Percentiles rank a stretch among this genome's conserved stretches.
Evolutionary conservation across 37 sponge, comb jelly and placozoan genomes (phyloP).

Genomic region (Sycon ciliatum): DNA sequence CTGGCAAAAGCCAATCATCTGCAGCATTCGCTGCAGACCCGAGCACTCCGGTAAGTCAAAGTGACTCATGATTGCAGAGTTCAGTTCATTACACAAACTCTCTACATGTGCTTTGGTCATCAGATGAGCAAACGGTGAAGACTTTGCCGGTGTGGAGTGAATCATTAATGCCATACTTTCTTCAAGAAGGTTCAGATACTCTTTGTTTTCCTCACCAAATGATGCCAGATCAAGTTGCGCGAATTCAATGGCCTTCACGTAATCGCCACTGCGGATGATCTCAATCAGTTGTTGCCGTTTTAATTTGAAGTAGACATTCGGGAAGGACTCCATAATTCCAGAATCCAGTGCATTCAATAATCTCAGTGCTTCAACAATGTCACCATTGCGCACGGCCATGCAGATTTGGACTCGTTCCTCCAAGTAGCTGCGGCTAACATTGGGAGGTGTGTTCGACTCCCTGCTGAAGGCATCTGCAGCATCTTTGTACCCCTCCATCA

Average conservation of each 20-base stretch:
- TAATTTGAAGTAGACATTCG: constrained; percentile 34
- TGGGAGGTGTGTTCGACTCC: constrained; percentile 22
- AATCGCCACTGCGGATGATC: constrained; percentile 27
- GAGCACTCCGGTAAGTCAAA: too few species aligned
- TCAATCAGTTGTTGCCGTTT: constrained; percentile 49
- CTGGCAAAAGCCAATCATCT: too few species aligned
- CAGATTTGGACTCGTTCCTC: constrained; percentile 25
- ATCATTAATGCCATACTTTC: constrained; percentile 38
- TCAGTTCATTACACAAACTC: constrained; percentile 39
- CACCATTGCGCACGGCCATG: constrained; percentile 34
- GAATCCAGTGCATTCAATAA: constrained; percentile 42
- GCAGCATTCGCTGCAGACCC: too few species aligned
- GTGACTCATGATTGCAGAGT: constrained; percentile 46
- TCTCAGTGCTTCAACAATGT: constrained; percentile 33
- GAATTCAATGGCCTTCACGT: constrained; percentile 36
- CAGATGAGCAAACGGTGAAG: constrained; percentile 46
- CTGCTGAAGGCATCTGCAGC: constrained; percentile 38
- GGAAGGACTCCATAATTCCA: constrained; percentile 38
- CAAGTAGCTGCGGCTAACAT: constrained; percentile 8
- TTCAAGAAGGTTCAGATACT: constrained; percentile 39
- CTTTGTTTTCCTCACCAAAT: constrained; percentile 38
- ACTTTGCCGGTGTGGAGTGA: constrained; percentile 31
- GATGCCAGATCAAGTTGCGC: constrained; percentile 36
- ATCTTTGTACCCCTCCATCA: constrained; percentile 53
- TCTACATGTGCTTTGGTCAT: constrained; percentile 24